phyloP scores from a whole-genome alignment of 2,888 invertebrate species.

The Nematopogon swammerdamellus region DNA sequence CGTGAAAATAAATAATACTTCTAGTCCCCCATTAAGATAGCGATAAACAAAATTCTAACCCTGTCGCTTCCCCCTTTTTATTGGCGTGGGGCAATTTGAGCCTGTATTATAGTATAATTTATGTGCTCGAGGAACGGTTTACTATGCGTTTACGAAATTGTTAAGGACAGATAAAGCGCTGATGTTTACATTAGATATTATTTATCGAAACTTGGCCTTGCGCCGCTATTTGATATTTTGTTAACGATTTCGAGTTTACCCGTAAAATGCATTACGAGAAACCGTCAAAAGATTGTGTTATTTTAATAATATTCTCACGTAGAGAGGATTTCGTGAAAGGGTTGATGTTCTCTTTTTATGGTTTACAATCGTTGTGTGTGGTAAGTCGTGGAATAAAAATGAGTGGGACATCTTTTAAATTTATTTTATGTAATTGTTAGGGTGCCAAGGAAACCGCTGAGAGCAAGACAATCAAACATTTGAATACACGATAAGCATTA shows the following conservation, averaged over 20 bases:
- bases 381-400: no score
- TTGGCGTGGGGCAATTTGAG: conserved; percentile 52
- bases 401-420: no score
- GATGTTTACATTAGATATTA: conserved; percentile 40
- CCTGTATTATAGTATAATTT: conserved; percentile 45
- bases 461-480: no score
- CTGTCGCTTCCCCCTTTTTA: conserved; percentile 47
- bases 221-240: background rate
- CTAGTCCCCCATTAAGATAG: conserved; percentile 48
- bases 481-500: no score
- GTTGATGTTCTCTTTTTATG: background rate
- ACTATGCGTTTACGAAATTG: conserved; percentile 53
- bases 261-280: background rate
- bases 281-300: background rate
- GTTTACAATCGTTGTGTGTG: background rate
- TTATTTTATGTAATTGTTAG: no score
- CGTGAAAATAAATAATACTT: conserved; percentile 45
- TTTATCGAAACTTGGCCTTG: background rate
- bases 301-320: background rate
- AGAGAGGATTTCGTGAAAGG: background rate
- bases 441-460: no score
- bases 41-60: conserved; percentile 52
- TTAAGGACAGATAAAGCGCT: conserved; percentile 49
- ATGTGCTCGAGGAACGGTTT: conserved; percentile 46
- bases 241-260: background rate